phyloP scores from a whole-genome alignment of 2,888 invertebrate genomes.

The Blastobasis adustella region DNA sequence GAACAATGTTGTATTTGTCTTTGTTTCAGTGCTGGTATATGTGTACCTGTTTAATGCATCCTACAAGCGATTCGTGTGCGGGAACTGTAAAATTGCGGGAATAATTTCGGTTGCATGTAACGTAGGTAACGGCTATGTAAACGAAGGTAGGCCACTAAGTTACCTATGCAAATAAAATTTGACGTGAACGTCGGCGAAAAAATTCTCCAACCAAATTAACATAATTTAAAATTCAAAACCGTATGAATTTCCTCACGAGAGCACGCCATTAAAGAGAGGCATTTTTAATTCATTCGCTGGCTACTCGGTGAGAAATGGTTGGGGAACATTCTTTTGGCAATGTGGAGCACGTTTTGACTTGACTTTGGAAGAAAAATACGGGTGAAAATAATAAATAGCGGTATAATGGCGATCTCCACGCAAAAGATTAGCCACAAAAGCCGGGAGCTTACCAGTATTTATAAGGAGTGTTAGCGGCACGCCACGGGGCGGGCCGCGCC shows the following conservation, averaged over 20 bases:
- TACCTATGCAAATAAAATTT: slow-evolving; percentile 27
- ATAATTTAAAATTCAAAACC: slow-evolving; percentile 59
- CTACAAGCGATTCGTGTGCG: neutral
- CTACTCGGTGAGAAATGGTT: slow-evolving; percentile 35
- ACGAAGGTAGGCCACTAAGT: slow-evolving; percentile 2
- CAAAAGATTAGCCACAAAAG: slow-evolving; percentile 72
- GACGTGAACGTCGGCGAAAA: slow-evolving; percentile 25
- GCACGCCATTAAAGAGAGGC: slow-evolving; percentile 47
- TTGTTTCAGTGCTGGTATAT: neutral
- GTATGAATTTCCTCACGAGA: slow-evolving; percentile 52
- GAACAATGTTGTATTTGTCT: neutral
- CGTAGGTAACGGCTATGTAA: slow-evolving; percentile 6
- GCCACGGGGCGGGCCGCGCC: slow-evolving; percentile 36
- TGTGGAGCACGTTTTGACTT: slow-evolving; percentile 54
- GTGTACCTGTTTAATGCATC: neutral
- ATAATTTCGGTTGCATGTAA: slow-evolving; percentile 9
- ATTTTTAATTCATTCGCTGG: slow-evolving; percentile 54
- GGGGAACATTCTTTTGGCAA: slow-evolving; percentile 43
- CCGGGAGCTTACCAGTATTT: slow-evolving; percentile 70
- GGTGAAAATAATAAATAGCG: slow-evolving; percentile 68
- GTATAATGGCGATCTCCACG: slow-evolving; percentile 71
- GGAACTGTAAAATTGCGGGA: neutral
- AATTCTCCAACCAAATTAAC: slow-evolving; percentile 44
- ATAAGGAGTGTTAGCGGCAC: slow-evolving; percentile 66
- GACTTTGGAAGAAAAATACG: slow-evolving; percentile 61